Percentiles rank a stretch among this genome's conserved stretches.
phyloP scores from a whole-genome alignment of 2,888 invertebrate species.

The Enoplolaimus lenunculus region DNA sequence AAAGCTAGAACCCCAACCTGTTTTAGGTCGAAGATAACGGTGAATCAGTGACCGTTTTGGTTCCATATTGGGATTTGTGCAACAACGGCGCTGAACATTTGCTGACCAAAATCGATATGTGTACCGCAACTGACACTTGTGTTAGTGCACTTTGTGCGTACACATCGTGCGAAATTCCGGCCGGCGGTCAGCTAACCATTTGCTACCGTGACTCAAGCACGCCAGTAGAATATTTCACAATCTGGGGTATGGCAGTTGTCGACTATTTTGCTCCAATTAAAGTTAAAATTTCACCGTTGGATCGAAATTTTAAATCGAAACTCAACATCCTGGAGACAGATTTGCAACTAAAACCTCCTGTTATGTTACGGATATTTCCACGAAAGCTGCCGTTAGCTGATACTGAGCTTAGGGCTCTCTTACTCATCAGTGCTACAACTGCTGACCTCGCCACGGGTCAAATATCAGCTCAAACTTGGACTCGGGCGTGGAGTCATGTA shows the following conservation, averaged over 20 bases:
- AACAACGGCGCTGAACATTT: constrained; percentile 7
- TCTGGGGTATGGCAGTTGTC: constrained; percentile 9
- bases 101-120: constrained; percentile 6
- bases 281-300: background rate
- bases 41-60: constrained; percentile 15
- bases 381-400: background rate
- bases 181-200: constrained; percentile 14
- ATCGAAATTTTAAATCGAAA: background rate
- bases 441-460: background rate
- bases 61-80: constrained; percentile 13
- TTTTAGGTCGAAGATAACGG: background rate
- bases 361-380: background rate
- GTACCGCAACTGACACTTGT: background rate
- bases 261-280: background rate
- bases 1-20: no score
- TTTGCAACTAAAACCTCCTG: background rate
- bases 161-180: background rate
- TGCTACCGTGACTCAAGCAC: background rate
- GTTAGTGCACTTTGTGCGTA: background rate
- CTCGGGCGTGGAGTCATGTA: background rate
- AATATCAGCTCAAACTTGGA: background rate
- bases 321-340: background rate
- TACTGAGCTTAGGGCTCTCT: background rate
- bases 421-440: background rate
- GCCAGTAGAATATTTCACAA: constrained; percentile 13